phyloP scores from a whole-genome alignment of 2,797 vertebrate species.

The Enteromius trimaculatus region DNA sequence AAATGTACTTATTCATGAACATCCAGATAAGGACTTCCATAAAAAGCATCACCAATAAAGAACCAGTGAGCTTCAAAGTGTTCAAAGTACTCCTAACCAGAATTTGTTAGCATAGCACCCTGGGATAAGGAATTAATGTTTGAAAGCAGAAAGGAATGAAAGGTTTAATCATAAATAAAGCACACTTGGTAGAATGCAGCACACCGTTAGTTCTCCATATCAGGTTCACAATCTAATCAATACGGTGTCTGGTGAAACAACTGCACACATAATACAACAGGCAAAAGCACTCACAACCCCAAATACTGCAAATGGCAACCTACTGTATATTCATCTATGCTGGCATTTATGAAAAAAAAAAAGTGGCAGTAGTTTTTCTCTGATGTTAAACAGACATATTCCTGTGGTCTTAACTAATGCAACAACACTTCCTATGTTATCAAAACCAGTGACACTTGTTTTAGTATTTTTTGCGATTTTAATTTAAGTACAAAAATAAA shows the following conservation, averaged over 20 bases:
- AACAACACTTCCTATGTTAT: slow-evolving; percentile 13
- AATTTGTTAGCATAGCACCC: neutral
- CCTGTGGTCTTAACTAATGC: neutral
- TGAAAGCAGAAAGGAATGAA: neutral
- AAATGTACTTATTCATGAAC: neutral
- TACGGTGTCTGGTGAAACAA: neutral
- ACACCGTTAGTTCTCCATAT: neutral
- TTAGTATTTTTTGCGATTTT: neutral
- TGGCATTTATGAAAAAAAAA: neutral
- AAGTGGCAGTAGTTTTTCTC: neutral
- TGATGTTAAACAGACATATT: neutral
- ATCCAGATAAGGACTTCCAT: neutral
- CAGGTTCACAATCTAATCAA: neutral
- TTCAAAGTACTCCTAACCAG: neutral
- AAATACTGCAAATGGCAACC: neutral
- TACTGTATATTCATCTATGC: neutral
- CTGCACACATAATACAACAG: neutral
- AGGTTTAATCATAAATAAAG: neutral
- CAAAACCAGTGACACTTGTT: neutral
- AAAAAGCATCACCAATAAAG: neutral
- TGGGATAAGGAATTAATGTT: neutral
- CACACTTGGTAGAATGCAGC: neutral
- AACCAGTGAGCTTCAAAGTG: neutral
- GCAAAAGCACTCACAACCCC: neutral
- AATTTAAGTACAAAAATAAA: neutral